A percentile compares a stretch with the other conserved stretches of the same genome.
These are phyloP conservation scores for Zaprionus capensis DNA, from an alignment of 1,140 invertebrate species.

Conservation along the genomic window DNA sequence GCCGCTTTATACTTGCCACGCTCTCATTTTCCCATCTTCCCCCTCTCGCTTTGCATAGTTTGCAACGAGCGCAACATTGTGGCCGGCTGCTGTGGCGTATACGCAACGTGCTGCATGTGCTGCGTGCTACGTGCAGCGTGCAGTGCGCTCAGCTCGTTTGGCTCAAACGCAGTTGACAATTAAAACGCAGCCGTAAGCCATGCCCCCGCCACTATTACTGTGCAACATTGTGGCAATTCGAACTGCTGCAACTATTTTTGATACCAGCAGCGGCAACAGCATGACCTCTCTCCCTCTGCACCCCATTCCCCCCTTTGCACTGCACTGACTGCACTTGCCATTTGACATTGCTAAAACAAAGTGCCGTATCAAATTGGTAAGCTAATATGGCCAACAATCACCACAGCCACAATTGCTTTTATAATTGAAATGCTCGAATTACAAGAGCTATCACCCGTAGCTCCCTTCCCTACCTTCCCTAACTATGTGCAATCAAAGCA, in stretches of 20 bases:
- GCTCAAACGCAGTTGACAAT: conserved; percentile 67
- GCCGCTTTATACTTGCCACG: conserved; percentile 38
- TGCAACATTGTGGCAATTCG: conserved; percentile 70
- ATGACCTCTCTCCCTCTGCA: background rate
- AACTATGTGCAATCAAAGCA: background rate
- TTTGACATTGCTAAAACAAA: background rate
- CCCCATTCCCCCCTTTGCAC: too few species aligned
- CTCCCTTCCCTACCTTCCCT: fast-evolving
- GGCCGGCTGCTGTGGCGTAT: conserved; percentile 50
- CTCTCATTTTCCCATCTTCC: background rate
- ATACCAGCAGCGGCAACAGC: background rate
- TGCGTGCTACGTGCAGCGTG: conserved; percentile 36
- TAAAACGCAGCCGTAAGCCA: conserved; percentile 69
- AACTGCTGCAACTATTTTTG: conserved; percentile 45
- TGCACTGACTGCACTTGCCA: too few species aligned
- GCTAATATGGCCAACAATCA: conserved; percentile 56
- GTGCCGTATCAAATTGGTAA: conserved; percentile 47
- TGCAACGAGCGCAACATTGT: conserved; percentile 59
- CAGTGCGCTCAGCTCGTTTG: conserved; percentile 41
- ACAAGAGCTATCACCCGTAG: conserved; percentile 21
- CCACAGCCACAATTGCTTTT: conserved; percentile 61
- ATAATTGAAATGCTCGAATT: conserved; percentile 78
- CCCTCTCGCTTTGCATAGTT: conserved; percentile 30
- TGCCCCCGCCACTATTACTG: conserved; percentile 2
- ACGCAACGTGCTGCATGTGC: conserved; percentile 43